Evolutionary conservation across 2,888 invertebrate genomes (phyloP), one percentile per base, ranked within the genome.

Genomic region (Dysmachus trigonus): DNA sequence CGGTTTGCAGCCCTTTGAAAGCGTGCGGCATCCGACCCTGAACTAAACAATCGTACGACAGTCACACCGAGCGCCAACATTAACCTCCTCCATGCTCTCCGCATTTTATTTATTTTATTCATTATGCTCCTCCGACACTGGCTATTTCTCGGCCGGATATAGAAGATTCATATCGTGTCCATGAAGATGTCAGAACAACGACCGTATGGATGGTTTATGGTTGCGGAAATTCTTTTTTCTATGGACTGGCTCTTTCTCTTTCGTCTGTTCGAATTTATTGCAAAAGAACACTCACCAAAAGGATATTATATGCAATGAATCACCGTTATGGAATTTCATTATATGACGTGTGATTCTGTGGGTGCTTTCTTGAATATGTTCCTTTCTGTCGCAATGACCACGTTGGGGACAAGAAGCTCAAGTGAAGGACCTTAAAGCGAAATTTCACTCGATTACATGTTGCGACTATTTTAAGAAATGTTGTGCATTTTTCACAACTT

Each of bases 61-160:
- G 1, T 27, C 22, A 22, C 8, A n/a, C n/a, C 8, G 33, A 31
- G 15, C 6, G n/a, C 31, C 10, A 73, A n/a, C 76, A 76, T 76
- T 77, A 77, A 47, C 47, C 47, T 47, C 47, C 5, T 1, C 47
- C 31, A 72, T 74, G 35, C 30, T 82, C 47, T 81, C 18, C 1
- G 27, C 33, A 15, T 79, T 76, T 86, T 86, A 86, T 86, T 86
- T 86, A 86, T 79, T 86, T 86, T 82, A n/a, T 73, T 73, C 82
- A 86, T 86, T 86, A 86, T 53, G 35, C 47, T 86, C 35, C 47
- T 22, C 22, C 8, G 86, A 15, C 30, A 15, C n/a, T 79, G 81
- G 84, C 27, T 72, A 86, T 51, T 86, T 82, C 73, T 72, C 73
- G 86, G 47, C 86, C 87, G 87, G 87, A 87, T 87, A 87, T 87